Percentiles rank a stretch among this genome's conserved stretches.
Conservation (phyloP, 2,797 vertebrate species). For the Hypotaenidia philippensis region DNA sequence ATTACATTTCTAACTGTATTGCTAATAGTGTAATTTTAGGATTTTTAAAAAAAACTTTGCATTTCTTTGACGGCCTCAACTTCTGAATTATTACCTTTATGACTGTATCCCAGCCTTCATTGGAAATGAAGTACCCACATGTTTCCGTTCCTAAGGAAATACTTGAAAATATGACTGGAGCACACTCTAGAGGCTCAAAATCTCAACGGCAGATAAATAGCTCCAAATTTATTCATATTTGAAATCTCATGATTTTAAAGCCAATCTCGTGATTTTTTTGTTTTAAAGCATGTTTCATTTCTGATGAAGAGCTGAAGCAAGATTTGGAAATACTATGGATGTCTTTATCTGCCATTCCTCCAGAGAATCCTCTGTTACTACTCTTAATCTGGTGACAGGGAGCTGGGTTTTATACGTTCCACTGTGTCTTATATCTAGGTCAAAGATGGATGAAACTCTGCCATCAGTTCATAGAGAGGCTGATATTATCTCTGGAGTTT, state of each 20-base stretch:
- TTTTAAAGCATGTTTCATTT: neutral
- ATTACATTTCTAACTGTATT: neutral
- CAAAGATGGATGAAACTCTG: slow-evolving; percentile 9
- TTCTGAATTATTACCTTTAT: neutral
- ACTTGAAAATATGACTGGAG: slow-evolving; percentile 72
- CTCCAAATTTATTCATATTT: neutral
- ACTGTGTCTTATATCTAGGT: neutral
- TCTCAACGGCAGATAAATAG: slow-evolving; percentile 55
- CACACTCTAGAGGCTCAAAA: slow-evolving; percentile 74
- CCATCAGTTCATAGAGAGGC: neutral
- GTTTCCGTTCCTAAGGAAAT: slow-evolving; percentile 30
- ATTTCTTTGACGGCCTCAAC: neutral
- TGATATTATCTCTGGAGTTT: neutral
- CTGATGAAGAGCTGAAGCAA: neutral
- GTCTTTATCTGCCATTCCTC: neutral
- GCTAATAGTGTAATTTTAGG: neutral
- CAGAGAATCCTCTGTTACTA: neutral
- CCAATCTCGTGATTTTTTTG: neutral
- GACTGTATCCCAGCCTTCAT: neutral
- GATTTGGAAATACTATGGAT: neutral
- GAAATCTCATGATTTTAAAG: neutral
- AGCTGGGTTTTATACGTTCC: neutral
- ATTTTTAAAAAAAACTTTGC: neutral
- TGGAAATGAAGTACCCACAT: neutral
- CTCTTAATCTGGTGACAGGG: neutral